Base-by-base conservation (phyloP, 2,888 invertebrate species). In the Ceramica pisi region DNA sequence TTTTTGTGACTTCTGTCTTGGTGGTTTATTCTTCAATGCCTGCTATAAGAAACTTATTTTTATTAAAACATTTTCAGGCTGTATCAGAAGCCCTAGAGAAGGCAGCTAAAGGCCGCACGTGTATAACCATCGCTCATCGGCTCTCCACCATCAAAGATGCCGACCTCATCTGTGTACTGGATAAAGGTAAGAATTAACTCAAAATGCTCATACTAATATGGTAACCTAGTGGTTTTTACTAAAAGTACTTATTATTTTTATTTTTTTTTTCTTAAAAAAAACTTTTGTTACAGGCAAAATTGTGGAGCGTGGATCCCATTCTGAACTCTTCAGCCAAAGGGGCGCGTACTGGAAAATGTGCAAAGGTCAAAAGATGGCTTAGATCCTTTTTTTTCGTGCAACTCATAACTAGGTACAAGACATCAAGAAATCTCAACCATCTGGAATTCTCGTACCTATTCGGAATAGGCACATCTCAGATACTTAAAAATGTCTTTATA, bases 41-140 rank as follows among this genome's bases (percentile, higher is more conserved):
- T 41, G 10, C 8, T 12, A 12, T 9, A 41, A 41, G 0, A 1
- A 12, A 10, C 2, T 41, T 41, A 10, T 10, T 10, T 31, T 8
- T 19, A 44, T 35, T 2, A 1, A 21, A 35, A 44, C 51, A 26
- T 53, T 74, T 87, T 4, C 90, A 95, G 97, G 95, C 98, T 41
- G 98, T 99, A 1, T 98, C 98, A 85, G 97, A 97, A 88, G 98
- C 98, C 0, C 91, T 99, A 77, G 98, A 98, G 87, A 97, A 97
- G 86, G 98, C 98, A 0, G 97, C 98, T 66, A 97, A 97, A 79
- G 98, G 98, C 1, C 96, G 98, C 64, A 99, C 98, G 0, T 98
- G 98, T 86, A 97, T 99, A 38, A 97, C 98, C 4, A 98, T 99
- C 81, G 98, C 98, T 12, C 98, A 99, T 94, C 97, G 98, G 12